Conservation (phyloP, 2,113 vertebrate species). For the Microtus oregoni region DNA sequence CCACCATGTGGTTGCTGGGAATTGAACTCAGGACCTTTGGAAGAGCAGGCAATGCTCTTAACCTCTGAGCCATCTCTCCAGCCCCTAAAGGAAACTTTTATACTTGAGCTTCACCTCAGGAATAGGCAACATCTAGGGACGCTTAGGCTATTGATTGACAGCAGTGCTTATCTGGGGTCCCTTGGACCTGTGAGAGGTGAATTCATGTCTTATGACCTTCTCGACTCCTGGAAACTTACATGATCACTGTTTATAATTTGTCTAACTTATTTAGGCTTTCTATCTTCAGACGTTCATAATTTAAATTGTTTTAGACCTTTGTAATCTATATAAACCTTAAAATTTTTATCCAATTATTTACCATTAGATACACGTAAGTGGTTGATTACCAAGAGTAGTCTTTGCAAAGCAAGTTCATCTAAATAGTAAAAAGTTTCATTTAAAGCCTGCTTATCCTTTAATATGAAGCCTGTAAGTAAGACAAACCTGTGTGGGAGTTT, state of each 20-base stretch:
- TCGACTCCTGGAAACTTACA: background rate
- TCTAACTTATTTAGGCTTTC: background rate
- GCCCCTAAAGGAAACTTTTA: background rate
- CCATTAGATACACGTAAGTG: background rate
- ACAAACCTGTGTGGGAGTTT: background rate
- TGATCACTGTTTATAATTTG: background rate
- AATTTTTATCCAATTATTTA: background rate
- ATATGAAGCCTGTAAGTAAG: background rate
- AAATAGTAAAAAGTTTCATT: background rate
- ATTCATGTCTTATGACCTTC: background rate
- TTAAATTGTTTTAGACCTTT: background rate
- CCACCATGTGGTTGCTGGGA: too few species aligned
- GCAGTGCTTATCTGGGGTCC: background rate
- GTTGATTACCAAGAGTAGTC: background rate
- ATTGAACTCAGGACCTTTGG: too few species aligned
- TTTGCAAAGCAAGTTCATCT: background rate
- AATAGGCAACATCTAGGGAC: too few species aligned
- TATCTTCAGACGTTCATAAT: background rate
- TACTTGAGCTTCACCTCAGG: background rate
- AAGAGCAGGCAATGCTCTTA: too few species aligned
- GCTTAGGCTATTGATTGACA: background rate
- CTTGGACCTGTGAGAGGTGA: background rate
- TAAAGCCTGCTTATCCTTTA: background rate
- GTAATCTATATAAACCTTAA: background rate
- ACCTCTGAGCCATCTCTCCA: too few species aligned